Evolutionary conservation across 2,797 vertebrate species (phyloP).

Genomic region (Novumbra hubbsi): DNA sequence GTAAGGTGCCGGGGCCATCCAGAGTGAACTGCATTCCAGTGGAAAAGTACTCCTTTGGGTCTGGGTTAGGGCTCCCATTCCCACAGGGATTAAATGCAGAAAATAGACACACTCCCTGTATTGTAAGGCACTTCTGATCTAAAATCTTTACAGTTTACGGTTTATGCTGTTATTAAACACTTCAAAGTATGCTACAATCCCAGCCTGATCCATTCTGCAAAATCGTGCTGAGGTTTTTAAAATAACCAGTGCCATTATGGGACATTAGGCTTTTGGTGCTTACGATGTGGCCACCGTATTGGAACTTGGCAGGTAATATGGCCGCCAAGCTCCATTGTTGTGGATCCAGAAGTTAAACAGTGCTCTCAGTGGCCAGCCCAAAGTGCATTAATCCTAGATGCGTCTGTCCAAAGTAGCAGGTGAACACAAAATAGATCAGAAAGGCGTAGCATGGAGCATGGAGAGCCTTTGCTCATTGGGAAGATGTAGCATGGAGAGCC

Average conservation of each 20-base stretch:
- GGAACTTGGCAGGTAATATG: slow-evolving; percentile 37
- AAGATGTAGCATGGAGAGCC: too few relatives aligned
- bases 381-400: neutral
- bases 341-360: neutral
- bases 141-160: neutral
- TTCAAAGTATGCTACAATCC: slow-evolving; percentile 5
- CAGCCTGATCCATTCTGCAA: slow-evolving; percentile 17
- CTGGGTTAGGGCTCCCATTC: neutral
- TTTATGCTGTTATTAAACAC: slow-evolving; percentile 5
- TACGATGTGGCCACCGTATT: slow-evolving; percentile 33
- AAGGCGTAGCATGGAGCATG: too few relatives aligned
- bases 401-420: neutral
- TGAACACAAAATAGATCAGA: neutral
- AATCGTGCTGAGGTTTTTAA: slow-evolving; percentile 58
- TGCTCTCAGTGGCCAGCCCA: neutral
- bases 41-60: too few relatives aligned
- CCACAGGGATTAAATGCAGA: neutral
- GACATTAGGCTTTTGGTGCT: slow-evolving; percentile 49
- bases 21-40: neutral
- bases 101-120: neutral
- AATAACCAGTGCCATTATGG: slow-evolving; percentile 25
- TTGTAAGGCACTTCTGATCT: too few relatives aligned
- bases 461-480: too few relatives aligned
- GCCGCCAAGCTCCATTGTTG: slow-evolving; percentile 35
- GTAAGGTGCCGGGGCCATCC: slow-evolving; percentile 59